Base-by-base conservation (phyloP, 2,113 vertebrate species). In the Spea multiplicata region DNA sequence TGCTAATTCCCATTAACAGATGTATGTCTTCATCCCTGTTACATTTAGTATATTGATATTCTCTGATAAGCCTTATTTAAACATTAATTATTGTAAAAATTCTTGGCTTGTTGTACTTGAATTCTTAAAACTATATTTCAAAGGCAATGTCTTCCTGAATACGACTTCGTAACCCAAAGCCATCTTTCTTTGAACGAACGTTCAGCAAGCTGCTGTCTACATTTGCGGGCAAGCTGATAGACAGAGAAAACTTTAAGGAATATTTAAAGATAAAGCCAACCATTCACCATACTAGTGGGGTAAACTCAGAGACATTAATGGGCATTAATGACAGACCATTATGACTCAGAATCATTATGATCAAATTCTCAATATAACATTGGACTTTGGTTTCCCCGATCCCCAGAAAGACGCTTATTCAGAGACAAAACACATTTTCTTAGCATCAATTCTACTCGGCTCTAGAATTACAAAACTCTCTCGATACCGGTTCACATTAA, bases 241-340 rank as follows among this genome's bases (percentile, higher is more conserved):
- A 89, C 90, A 89, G 93, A 89, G 87, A n/a, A 93, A 97, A 97
- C 93, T 97, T 98, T 94, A 92, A 90, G 92, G 90, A 93, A 94
- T 89, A 91, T 92, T 93, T 93, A 91, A 94, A 94, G 91, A 92
- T 93, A 90, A 92, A 95, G 94, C 94, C n/a, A n/a, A n/a, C n/a
- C n/a, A n/a, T n/a, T n/a, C n/a, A n/a, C 91, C 94, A 92, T 94
- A 93, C 91, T 91, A 90, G 90, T 76, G n/a, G n/a, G 93, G 91
- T 94, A 94, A 93, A 92, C n/a, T n/a, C 87, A 93, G 93, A 94
- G 94, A 96, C 95, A 95, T 98, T 97, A 97, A 90, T 94, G 95
- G 95, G 94, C 96, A 96, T 99, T 97, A 98, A 94, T 93, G 94
- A 95, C 94, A 94, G 93, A 88, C 95, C 95, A 96, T 98, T 96